phyloP scores from a whole-genome alignment of 2,888 invertebrate genomes.

The Galerucella pusilla region DNA sequence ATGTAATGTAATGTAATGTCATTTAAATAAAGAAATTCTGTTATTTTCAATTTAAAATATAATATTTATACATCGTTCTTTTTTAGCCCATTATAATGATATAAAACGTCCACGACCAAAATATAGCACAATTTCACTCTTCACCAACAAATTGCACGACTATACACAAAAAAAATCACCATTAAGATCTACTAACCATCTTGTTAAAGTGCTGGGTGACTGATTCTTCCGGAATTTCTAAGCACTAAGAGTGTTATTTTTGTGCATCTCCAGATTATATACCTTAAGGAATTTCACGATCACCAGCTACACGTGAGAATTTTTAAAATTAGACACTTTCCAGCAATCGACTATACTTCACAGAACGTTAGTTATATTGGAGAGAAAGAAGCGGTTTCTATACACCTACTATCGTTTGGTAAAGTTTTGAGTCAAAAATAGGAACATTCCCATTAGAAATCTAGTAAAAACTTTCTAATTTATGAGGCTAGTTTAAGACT shows the following conservation, averaged over 20 bases:
- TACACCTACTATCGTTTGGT: constrained; percentile 3
- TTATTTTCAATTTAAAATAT: no score
- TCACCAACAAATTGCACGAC: constrained; percentile 4
- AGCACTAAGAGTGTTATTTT: constrained; percentile 44
- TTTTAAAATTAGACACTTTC: constrained; percentile 43
- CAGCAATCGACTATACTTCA: constrained; percentile 43
- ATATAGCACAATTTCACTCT: background rate
- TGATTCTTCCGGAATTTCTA: constrained; percentile 36
- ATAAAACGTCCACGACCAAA: no score
- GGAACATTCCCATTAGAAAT: background rate
- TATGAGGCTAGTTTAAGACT: background rate
- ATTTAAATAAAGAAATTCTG: no score
- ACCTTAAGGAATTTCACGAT: constrained; percentile 41
- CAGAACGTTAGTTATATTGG: background rate
- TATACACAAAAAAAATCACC: background rate
- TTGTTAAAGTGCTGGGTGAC: constrained; percentile 23
- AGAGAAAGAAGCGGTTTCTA: constrained; percentile 18
- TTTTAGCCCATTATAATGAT: no score
- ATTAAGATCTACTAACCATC: constrained; percentile 39
- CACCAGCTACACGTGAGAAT: constrained; percentile 42
- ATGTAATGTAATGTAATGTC: no score
- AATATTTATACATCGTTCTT: no score
- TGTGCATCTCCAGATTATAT: constrained; percentile 44
- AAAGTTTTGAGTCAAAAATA: background rate
- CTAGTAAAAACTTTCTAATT: constrained; percentile 1